These are phyloP conservation scores for Guaruba guarouba DNA, from an alignment of 2,113 vertebrate species.

Conservation along the genomic window DNA sequence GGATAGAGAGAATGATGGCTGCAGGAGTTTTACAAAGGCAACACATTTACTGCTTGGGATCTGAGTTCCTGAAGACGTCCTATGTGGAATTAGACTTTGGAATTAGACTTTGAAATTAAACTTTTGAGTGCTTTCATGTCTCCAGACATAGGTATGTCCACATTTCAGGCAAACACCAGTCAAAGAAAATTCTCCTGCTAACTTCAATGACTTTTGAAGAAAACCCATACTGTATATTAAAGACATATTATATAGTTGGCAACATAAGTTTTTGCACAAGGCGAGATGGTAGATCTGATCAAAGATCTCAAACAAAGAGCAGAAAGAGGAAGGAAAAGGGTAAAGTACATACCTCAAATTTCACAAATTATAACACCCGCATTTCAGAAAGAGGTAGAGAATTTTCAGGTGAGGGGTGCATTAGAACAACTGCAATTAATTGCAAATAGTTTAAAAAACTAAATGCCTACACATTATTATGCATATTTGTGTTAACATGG, in stretches of 20 bases:
- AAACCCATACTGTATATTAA: not conserved
- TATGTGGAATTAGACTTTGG: not conserved
- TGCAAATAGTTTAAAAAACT: not conserved
- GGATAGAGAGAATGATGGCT: not conserved
- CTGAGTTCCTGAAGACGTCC: not conserved
- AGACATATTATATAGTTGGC: not conserved
- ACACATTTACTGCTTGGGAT: not conserved
- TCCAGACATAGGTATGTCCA: not conserved
- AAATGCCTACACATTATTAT: not conserved
- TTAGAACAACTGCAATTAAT: not conserved
- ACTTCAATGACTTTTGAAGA: not conserved
- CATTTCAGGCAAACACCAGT: not conserved
- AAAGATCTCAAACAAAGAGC: not conserved
- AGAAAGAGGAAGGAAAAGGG: not conserved
- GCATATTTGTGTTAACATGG: not conserved
- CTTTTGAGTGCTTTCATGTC: not conserved
- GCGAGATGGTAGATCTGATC: not conserved
- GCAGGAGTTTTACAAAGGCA: not conserved
- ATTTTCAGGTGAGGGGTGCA: not conserved
- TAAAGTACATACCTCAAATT: not conserved
- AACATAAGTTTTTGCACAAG: not conserved
- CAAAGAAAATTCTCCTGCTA: not conserved
- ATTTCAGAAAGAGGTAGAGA: not conserved
- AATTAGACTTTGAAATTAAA: not conserved
- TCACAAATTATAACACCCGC: rapidly evolving